Evolutionary conservation across 2,113 vertebrate genomes (phyloP).

Genomic region (Phasianus colchicus): DNA sequence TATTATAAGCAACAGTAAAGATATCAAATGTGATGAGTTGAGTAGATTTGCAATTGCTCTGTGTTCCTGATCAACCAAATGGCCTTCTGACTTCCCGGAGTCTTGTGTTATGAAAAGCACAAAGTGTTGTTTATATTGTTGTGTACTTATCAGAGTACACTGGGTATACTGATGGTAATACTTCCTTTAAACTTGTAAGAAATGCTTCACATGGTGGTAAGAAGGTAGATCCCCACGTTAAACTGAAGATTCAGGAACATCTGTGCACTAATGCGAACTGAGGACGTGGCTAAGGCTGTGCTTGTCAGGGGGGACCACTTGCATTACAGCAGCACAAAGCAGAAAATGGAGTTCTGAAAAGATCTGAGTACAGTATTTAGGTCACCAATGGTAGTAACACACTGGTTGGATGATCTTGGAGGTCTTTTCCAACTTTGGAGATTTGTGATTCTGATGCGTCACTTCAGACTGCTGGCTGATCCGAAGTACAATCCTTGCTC

Average conservation of each 20-base stretch:
- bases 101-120: neutral
- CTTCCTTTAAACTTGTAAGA: neutral
- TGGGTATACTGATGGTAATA: fast-evolving
- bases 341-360: neutral
- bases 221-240: neutral
- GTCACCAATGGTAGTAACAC: neutral
- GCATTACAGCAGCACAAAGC: neutral
- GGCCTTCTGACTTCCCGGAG: neutral
- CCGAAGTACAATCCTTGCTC: neutral
- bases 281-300: neutral
- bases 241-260: neutral
- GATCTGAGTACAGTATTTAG: neutral
- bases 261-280: no score
- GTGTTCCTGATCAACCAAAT: neutral
- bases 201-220: fast-evolving
- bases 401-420: no score
- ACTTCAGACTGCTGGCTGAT: neutral
- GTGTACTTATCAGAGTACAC: no score
- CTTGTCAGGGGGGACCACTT: neutral
- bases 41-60: neutral
- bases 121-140: neutral
- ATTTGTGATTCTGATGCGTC: neutral
- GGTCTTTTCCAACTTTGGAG: no score
- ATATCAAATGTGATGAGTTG: fast-evolving
- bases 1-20: neutral